Evolutionary conservation across 2,113 vertebrate genomes (phyloP), one percentile per base, ranked within the genome.

Genomic region (Oostethus manadensis): DNA sequence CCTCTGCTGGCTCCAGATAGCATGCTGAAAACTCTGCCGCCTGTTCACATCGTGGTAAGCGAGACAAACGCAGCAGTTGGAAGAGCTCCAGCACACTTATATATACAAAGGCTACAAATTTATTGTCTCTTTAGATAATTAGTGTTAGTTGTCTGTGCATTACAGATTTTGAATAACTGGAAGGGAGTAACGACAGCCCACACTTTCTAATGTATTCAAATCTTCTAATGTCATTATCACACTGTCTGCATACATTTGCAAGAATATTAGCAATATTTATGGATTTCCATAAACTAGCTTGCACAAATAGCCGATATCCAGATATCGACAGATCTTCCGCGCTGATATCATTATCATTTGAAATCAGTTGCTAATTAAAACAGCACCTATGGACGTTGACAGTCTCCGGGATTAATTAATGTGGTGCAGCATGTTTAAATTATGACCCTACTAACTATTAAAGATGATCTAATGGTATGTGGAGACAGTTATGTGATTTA

Each of bases 1-100:
- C 94, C 90, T 0, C 84, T 96, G 50, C 86, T 86, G 73, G 91
- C 90, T 29, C 88, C 85, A 1, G 91, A 94, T 76, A 89, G 79
- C 80, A 84, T 91, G 88, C 58, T 88, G 20, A 84, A 70, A 64
- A 90, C 89, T 10, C 83, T 91, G 66, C 88, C 87, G 3, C 84
- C 90, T 20, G 7, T 90, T 17, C 89, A 92, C 66, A 73, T 92
- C 26, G 90, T 92, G 89, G 91, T 92, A 82, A 89, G 88, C 26
- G 16, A 33, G 7, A 33, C 5, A 33, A 7, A 33, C 8, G 29
- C 29, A 58, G 6, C 8, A 15, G 11, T 13, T 6, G 23, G 17
- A 60, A 1, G 9, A 17, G 11, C 17, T 17, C 26, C 16, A 15
- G 21, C 2, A 49, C 7, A 26, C 6, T 62, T 51, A 33, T 33